A percentile compares a stretch with the other conserved stretches of the same genome.
Conservation (phyloP, 2,113 vertebrate species). For the Tretioscincus oriximinensis region DNA sequence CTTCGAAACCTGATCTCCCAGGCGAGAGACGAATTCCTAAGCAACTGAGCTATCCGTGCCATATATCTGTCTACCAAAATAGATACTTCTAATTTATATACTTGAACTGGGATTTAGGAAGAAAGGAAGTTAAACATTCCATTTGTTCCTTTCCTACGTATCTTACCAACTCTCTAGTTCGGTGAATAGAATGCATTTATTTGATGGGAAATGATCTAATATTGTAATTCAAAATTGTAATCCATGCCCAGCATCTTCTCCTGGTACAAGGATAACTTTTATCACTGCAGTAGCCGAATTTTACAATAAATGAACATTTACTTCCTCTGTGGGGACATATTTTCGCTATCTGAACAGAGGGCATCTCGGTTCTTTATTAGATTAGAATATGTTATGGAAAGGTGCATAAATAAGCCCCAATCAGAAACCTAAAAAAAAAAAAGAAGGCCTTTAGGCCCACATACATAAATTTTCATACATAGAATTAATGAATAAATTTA, state of each 20-base stretch:
- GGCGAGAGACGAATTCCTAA: no score
- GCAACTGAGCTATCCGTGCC: no score
- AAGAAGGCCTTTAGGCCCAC: slow-evolving; percentile 48
- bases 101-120: no score
- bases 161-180: not conserved
- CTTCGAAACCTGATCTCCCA: no score
- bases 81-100: not conserved
- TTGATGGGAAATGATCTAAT: slow-evolving; percentile 23
- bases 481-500: slow-evolving; percentile 68
- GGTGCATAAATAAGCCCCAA: slow-evolving; percentile 49
- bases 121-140: no score
- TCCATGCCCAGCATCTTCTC: not conserved
- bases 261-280: not conserved
- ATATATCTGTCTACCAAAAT: not conserved
- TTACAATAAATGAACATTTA: slow-evolving; percentile 37
- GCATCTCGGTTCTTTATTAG: slow-evolving; percentile 34
- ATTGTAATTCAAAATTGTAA: not conserved
- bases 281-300: not conserved
- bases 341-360: slow-evolving; percentile 34
- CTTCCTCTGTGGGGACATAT: slow-evolving; percentile 5
- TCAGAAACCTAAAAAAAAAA: slow-evolving; percentile 40
- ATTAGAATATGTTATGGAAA: slow-evolving; percentile 37
- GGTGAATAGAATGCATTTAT: not conserved
- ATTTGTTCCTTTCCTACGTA: not conserved
- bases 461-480: slow-evolving; percentile 56